A percentile compares a stretch with the other conserved stretches of the same genome.
These are phyloP conservation scores for Microcebus ravelobensis DNA, from an alignment of 2,113 vertebrate species.

Conservation along the genomic window DNA sequence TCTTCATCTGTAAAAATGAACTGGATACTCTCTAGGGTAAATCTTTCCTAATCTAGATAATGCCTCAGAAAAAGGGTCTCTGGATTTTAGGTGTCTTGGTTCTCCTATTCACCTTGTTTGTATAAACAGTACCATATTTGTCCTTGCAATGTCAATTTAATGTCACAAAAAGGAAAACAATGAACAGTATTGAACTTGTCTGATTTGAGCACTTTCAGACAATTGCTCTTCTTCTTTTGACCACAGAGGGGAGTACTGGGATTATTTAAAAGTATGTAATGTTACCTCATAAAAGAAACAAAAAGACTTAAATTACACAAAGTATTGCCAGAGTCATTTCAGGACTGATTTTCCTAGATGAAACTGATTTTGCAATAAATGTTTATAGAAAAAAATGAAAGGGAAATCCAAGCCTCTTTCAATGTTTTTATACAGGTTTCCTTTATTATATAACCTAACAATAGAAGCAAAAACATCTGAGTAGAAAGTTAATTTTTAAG, in stretches of 20 bases:
- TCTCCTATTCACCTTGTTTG: not conserved
- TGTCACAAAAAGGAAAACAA: not conserved
- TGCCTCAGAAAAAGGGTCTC: not conserved
- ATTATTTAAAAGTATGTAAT: not conserved
- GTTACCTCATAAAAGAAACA: not conserved
- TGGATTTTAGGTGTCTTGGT: not conserved
- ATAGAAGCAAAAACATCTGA: not conserved
- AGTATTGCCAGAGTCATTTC: not conserved
- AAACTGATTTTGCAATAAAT: not conserved
- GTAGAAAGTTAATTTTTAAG: not conserved
- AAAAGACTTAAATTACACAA: not conserved
- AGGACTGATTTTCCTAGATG: not conserved
- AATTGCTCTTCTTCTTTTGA: conserved; percentile 55
- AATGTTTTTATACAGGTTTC: not conserved
- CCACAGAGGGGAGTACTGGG: conserved; percentile 70
- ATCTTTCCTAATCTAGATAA: not conserved
- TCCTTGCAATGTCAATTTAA: not conserved
- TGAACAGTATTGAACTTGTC: not conserved
- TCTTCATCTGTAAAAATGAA: not conserved
- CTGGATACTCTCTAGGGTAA: not conserved
- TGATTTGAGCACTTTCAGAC: not conserved
- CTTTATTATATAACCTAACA: not conserved
- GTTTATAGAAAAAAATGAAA: not conserved
- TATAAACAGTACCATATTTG: not conserved
- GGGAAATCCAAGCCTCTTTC: not conserved